Evolutionary conservation across 2,888 invertebrate species (phyloP).

Genomic region (Aporophyla nigra): DNA sequence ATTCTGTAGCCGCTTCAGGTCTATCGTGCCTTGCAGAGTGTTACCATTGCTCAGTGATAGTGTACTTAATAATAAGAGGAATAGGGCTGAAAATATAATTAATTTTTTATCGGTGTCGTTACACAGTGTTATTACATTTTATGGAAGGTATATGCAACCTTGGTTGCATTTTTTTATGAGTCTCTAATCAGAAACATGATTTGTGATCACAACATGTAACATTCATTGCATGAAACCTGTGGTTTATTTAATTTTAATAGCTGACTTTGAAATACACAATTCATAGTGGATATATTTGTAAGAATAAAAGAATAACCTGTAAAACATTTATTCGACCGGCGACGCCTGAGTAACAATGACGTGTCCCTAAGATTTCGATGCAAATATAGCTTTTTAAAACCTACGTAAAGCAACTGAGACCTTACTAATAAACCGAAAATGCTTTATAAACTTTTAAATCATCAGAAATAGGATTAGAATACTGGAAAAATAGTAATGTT

Average conservation of each 20-base stretch:
- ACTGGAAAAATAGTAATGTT: slow-evolving; percentile 18
- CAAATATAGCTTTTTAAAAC: not conserved
- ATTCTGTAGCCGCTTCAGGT: slow-evolving; percentile 82
- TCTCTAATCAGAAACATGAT: slow-evolving; percentile 1
- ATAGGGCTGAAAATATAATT: slow-evolving; percentile 75
- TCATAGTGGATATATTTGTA: not conserved
- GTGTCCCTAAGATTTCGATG: slow-evolving; percentile 75
- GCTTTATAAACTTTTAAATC: not conserved
- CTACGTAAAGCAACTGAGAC: not conserved
- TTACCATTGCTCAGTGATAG: slow-evolving; percentile 78
- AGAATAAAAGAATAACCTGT: slow-evolving; percentile 66
- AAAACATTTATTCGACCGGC: slow-evolving; percentile 55
- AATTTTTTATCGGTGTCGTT: slow-evolving; percentile 24
- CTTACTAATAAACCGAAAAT: not conserved
- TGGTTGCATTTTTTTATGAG: not conserved
- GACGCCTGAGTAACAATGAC: slow-evolving; percentile 75
- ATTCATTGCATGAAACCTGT: not conserved
- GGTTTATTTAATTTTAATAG: not conserved
- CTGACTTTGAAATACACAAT: not conserved
- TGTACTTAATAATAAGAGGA: slow-evolving; percentile 75
- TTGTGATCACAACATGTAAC: slow-evolving; percentile 2
- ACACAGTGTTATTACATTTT: not conserved
- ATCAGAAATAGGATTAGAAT: slow-evolving; percentile 1
- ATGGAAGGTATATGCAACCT: not conserved
- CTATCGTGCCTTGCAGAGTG: slow-evolving; percentile 84